Conservation (phyloP, 2,113 vertebrate genomes). For the Anthoscopus minutus region DNA sequence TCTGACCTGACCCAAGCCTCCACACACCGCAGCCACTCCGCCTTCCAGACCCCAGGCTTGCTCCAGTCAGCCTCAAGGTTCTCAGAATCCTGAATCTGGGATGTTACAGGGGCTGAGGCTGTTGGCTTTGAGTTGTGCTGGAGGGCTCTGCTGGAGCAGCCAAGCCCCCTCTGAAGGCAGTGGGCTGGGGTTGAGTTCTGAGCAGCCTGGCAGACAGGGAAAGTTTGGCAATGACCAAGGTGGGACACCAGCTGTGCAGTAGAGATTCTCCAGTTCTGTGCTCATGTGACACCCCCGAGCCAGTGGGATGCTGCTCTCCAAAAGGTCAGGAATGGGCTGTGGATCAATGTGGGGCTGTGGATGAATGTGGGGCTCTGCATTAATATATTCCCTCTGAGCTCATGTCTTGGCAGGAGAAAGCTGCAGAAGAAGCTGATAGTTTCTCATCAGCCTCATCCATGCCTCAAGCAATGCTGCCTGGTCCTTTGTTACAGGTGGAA, state of each 20-base stretch:
- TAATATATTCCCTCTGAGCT: not conserved
- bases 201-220: not conserved
- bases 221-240: not conserved
- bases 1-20: not conserved
- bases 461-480: not conserved
- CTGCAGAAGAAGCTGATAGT: not conserved
- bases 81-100: not conserved
- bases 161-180: not conserved
- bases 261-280: not conserved
- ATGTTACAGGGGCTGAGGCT: not conserved
- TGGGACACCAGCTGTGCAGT: not conserved
- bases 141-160: not conserved
- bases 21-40: not conserved
- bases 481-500: not conserved
- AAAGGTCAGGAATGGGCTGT: not conserved
- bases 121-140: not conserved
- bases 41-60: not conserved
- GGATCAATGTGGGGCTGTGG: too few relatives aligned
- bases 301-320: not conserved
- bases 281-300: fast-evolving
- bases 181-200: not conserved
- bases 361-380: not conserved
- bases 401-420: not conserved
- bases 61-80: not conserved
- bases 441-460: not conserved